phyloP scores from a whole-genome alignment of 2,888 invertebrate species.

The Drosophila kambysellisi region DNA sequence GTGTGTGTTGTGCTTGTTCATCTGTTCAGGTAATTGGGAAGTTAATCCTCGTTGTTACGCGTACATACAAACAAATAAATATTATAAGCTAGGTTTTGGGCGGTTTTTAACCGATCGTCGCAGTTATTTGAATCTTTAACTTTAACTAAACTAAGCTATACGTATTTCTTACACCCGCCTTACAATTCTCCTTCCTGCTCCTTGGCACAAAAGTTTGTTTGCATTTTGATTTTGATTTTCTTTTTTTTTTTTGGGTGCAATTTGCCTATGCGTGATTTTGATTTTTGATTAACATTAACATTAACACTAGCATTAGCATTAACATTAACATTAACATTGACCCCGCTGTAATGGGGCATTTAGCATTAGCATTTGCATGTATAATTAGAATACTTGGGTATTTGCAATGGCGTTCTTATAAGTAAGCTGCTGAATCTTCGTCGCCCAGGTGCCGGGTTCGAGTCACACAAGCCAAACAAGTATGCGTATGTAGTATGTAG shows the following conservation, averaged over 20 bases:
- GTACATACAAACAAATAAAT: slow-evolving; percentile 72
- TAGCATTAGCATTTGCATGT: slow-evolving; percentile 69
- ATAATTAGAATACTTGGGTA: slow-evolving; percentile 78
- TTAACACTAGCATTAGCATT: slow-evolving; percentile 54
- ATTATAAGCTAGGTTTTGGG: slow-evolving; percentile 72
- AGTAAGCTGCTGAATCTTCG: slow-evolving; percentile 29
- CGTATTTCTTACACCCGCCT: slow-evolving; percentile 25
- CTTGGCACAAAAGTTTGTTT: slow-evolving; percentile 66
- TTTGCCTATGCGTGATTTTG: slow-evolving; percentile 54
- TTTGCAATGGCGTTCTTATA: slow-evolving; percentile 51
- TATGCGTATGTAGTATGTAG: slow-evolving; percentile 9
- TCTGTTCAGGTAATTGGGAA: slow-evolving; percentile 50
- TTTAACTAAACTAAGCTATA: slow-evolving; percentile 68
- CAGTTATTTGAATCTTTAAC: slow-evolving; percentile 35
- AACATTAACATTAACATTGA: slow-evolving; percentile 67
- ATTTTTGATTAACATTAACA: slow-evolving; percentile 35
- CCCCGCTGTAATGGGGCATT: slow-evolving; percentile 31
- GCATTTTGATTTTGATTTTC: not conserved
- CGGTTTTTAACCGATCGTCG: slow-evolving; percentile 77
- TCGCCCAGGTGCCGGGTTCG: slow-evolving; percentile 37
- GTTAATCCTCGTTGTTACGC: slow-evolving; percentile 29
- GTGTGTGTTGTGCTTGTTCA: slow-evolving; percentile 9
- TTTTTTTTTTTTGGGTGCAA: slow-evolving; percentile 21
- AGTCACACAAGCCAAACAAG: slow-evolving; percentile 27
- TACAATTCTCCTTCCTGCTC: not conserved